Percentiles rank a stretch among this genome's conserved stretches.
These are phyloP conservation scores for Mormyrus lacerda DNA, from an alignment of 2,113 vertebrate genomes.

Conservation along the genomic window DNA sequence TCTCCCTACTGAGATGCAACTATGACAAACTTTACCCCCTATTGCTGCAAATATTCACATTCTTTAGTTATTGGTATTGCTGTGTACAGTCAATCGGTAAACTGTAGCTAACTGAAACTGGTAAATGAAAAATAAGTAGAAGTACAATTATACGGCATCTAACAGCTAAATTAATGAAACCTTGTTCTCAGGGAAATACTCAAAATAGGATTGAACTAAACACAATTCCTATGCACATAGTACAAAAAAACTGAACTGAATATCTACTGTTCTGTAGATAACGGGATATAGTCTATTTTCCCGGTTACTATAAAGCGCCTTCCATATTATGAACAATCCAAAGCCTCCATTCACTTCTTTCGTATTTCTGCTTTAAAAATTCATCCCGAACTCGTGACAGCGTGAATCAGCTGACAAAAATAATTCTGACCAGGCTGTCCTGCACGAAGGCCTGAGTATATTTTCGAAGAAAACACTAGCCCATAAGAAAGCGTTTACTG, in stretches of 20 bases:
- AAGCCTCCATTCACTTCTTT: not conserved
- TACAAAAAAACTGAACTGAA: not conserved
- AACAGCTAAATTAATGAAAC: not conserved
- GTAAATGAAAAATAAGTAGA: not conserved
- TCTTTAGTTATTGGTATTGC: not conserved
- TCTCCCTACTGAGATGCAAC: not conserved
- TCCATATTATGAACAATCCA: not conserved
- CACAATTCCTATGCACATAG: not conserved
- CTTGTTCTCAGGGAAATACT: not conserved
- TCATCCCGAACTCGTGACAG: not conserved
- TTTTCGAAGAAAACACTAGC: not conserved
- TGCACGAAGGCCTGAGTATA: not conserved
- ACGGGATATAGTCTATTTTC: not conserved
- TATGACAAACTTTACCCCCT: not conserved
- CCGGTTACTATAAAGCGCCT: not conserved
- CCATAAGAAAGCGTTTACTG: not conserved
- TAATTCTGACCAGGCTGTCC: not conserved
- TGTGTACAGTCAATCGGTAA: not conserved
- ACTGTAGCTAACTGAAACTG: not conserved
- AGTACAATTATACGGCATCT: not conserved
- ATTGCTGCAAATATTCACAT: not conserved
- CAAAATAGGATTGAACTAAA: not conserved
- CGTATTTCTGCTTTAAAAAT: not conserved
- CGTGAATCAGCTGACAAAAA: slow-evolving; percentile 1
- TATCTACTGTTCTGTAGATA: not conserved